Base-by-base conservation (phyloP, 1,140 invertebrate genomes). In the Ostrea edulis region DNA sequence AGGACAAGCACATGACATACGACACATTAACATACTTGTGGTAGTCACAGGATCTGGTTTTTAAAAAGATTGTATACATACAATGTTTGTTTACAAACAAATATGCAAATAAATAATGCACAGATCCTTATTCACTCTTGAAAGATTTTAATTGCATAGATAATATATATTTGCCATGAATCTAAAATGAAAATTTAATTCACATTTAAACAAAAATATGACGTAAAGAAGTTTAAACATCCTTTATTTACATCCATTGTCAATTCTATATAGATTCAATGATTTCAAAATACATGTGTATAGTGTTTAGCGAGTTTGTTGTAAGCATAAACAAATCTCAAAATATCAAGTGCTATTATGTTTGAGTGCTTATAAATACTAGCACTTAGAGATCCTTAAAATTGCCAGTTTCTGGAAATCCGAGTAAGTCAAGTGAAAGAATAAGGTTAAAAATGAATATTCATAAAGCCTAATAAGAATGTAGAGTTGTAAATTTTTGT, bases 361-460 rank as follows among this genome's bases (percentile, higher is more conserved):
- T 77, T 35, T 17, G 29, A 77, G 68, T 77, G 25, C 68, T 29
- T 35, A 35, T 77, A 25, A 77, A 77, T 77, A 29, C n/a, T 77
- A 77, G 68, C 68, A 77, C 68, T 77, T 77, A 77, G 29, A 77
- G 25, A 22, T 77, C 68, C 29, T 77, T 29, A 25, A 29, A 35
- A 8, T 35, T 29, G 7, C 22, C 68, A 3, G 68, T 77, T 77
- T 77, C 35, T 77, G 29, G 68, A 77, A 77, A 77, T 77, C 25
- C 12, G 68, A 77, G 68, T 77, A 77, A 44, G 35, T 44, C 1
- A 44, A 44, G 68, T 14, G 14, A 77, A 77, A 29, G 29, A 77
- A 77, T 77, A 77, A 25, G 68, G 68, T 77, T 77, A 77, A 35
- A 44, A 2, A 77, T 77, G 68, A 77, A 77, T 77, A 77, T 77